phyloP scores from a whole-genome alignment of 2,797 vertebrate species.

The Jordanella pulchra region DNA sequence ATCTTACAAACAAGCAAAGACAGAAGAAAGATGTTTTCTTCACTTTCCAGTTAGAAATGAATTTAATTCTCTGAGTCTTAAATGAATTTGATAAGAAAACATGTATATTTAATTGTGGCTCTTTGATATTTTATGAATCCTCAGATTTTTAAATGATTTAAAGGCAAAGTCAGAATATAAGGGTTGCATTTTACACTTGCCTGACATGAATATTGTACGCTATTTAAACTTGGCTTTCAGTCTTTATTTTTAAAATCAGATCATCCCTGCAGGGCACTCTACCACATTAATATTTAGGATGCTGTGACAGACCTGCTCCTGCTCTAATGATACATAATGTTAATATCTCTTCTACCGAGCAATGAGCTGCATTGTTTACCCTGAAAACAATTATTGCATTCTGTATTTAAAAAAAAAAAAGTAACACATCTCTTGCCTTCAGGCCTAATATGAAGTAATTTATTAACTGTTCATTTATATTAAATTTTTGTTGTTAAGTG shows the following conservation, averaged over 20 bases:
- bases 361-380: constrained; percentile 2
- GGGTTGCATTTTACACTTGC: constrained; percentile 42
- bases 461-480: constrained; percentile 5
- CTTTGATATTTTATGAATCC: constrained; percentile 41
- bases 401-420: background rate
- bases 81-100: constrained; percentile 43
- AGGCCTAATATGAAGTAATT: background rate
- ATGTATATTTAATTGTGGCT: constrained; percentile 39
- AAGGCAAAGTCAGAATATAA: constrained; percentile 27
- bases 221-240: constrained; percentile 51
- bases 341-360: background rate
- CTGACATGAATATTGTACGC: constrained; percentile 48
- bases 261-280: constrained; percentile 41
- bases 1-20: background rate
- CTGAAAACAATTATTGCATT: background rate
- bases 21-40: background rate
- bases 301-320: constrained; percentile 34
- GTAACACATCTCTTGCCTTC: background rate
- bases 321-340: constrained; percentile 21
- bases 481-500: background rate
- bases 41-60: constrained; percentile 12
- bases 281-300: constrained; percentile 35
- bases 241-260: constrained; percentile 31
- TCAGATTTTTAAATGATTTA: constrained; percentile 54
- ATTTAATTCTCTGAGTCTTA: constrained; percentile 19